phyloP scores from a whole-genome alignment of 2,888 invertebrate genomes.

The Tetragonula carbonaria region DNA sequence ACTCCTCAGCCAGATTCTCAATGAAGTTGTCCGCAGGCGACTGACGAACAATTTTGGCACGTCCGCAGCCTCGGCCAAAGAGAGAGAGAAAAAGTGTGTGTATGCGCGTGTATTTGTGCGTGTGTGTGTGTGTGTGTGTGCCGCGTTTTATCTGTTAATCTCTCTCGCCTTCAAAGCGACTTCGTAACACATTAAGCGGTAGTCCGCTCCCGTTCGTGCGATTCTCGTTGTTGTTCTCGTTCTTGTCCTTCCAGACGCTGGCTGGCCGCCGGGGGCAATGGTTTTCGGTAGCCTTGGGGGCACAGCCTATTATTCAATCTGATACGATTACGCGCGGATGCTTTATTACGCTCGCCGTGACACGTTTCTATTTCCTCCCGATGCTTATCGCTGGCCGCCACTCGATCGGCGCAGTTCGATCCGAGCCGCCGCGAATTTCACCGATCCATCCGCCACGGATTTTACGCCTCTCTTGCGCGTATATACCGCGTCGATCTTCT shows the following conservation, averaged over 20 bases:
- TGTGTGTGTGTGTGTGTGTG: too few species aligned
- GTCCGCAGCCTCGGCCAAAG: not conserved
- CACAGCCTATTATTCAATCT: constrained; percentile 43
- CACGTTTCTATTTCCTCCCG: constrained; percentile 28
- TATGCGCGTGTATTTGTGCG: too few species aligned
- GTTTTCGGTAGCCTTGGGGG: constrained; percentile 54
- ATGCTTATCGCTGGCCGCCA: constrained; percentile 8
- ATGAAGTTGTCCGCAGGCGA: constrained; percentile 41
- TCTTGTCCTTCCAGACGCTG: constrained; percentile 22
- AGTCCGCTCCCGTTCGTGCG: constrained; percentile 19
- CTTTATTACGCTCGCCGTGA: constrained; percentile 30
- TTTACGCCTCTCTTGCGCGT: not conserved
- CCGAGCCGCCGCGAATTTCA: not conserved
- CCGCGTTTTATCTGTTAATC: constrained; percentile 43
- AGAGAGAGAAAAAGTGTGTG: too few species aligned
- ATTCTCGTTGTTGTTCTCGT: constrained; percentile 35
- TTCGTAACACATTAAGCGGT: constrained; percentile 8
- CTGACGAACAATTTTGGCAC: constrained; percentile 43
- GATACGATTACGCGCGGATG: constrained; percentile 50
- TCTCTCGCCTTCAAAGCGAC: constrained; percentile 20
- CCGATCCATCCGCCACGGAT: not conserved
- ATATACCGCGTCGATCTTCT: not conserved
- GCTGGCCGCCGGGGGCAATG: constrained; percentile 38
- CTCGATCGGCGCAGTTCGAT: too few species aligned
- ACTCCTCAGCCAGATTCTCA: constrained; percentile 32